Evolutionary conservation across 2,888 invertebrate genomes (phyloP).

Genomic region (Torymus aiolomorphi): DNA sequence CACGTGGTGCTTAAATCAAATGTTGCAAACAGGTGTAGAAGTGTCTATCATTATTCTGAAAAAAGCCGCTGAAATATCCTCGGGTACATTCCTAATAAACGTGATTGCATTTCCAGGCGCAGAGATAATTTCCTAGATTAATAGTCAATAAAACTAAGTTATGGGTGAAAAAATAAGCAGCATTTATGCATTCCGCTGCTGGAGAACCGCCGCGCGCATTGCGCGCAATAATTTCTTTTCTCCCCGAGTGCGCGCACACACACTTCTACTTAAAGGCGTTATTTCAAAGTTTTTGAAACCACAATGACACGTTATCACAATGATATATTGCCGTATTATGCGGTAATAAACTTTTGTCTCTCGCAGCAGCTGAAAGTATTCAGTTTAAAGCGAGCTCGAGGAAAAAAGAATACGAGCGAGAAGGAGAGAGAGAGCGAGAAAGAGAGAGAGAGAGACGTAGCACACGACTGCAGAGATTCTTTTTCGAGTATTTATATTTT

Average conservation of each 20-base stretch:
- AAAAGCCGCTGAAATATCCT: not conserved
- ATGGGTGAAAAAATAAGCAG: slow-evolving; percentile 23
- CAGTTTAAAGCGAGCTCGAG: not conserved
- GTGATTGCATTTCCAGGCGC: not conserved
- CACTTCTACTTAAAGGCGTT: slow-evolving; percentile 8
- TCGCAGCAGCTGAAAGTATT: not conserved
- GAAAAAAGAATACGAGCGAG: not conserved
- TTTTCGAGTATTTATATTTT: slow-evolving; percentile 45
- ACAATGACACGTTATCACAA: slow-evolving; percentile 5
- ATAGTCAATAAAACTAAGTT: slow-evolving; percentile 23
- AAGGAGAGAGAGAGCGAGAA: not conserved
- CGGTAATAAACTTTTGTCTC: slow-evolving; percentile 4
- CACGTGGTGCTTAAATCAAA: not conserved
- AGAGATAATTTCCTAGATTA: slow-evolving; percentile 14
- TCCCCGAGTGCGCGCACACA: not conserved
- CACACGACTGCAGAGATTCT: slow-evolving; percentile 1
- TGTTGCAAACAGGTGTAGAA: slow-evolving; percentile 7
- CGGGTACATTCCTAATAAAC: slow-evolving; percentile 14
- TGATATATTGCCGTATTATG: slow-evolving; percentile 20
- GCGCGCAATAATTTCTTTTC: slow-evolving; percentile 5
- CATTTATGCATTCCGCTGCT: not conserved
- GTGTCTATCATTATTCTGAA: not conserved
- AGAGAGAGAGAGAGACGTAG: too few species aligned
- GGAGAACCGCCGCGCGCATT: not conserved
- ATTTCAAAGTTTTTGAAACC: slow-evolving; percentile 11